A percentile compares a stretch with the other conserved stretches of the same genome.
These are phyloP conservation scores for Nomada fucata DNA, from an alignment of 2,888 invertebrate species.

Conservation along the genomic window DNA sequence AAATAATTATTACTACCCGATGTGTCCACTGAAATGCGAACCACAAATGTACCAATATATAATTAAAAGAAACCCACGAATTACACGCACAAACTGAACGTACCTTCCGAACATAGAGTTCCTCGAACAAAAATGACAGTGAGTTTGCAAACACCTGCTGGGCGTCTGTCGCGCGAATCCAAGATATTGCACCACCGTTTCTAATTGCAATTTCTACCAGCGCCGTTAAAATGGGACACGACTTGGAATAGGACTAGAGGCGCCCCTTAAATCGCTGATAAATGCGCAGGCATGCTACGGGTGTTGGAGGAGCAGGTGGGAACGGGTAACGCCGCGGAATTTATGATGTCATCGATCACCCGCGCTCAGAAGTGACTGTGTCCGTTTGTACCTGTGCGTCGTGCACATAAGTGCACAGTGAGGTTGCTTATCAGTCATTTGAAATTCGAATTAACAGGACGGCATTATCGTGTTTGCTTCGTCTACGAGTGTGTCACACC, in stretches of 20 bases:
- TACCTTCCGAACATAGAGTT: no score
- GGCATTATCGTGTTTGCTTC: neutral
- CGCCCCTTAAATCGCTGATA: slow-evolving; percentile 60
- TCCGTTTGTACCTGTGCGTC: slow-evolving; percentile 1
- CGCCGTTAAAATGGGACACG: neutral
- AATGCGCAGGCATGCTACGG: slow-evolving; percentile 63
- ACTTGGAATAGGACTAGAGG: slow-evolving; percentile 17
- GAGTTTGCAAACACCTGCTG: neutral
- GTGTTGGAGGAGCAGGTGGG: slow-evolving; percentile 36
- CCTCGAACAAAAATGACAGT: no score
- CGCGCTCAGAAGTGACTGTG: slow-evolving; percentile 14
- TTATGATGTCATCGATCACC: slow-evolving; percentile 47
- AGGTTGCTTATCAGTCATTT: slow-evolving; percentile 30
- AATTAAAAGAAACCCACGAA: no score
- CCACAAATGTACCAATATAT: no score
- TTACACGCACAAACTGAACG: no score
- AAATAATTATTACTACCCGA: no score
- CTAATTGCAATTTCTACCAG: neutral
- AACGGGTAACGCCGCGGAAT: slow-evolving; percentile 30
- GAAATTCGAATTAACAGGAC: slow-evolving; percentile 32
- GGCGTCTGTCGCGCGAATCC: neutral
- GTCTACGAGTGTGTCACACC: neutral
- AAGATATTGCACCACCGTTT: neutral
- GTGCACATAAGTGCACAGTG: slow-evolving; percentile 1
- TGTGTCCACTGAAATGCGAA: no score